These are phyloP conservation scores for Morus bassanus DNA, from an alignment of 2,797 vertebrate genomes.

Conservation along the genomic window DNA sequence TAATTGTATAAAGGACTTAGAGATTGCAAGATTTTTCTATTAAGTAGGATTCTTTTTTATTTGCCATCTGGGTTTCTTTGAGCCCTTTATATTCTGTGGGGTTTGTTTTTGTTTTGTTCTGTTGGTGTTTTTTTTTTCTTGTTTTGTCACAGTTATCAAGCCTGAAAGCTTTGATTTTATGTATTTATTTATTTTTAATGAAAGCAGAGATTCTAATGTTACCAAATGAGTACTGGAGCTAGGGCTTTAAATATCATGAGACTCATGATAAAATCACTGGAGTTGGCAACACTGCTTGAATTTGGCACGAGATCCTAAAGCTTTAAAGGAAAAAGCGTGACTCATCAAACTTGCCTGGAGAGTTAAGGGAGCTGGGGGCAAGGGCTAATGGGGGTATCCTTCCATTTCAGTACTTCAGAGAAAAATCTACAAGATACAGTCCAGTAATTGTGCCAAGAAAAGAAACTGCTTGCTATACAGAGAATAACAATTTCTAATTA, in stretches of 20 bases:
- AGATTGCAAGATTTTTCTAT: background rate
- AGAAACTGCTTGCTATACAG: conserved; percentile 2
- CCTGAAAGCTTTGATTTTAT: conserved; percentile 47
- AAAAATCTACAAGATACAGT: conserved; percentile 38
- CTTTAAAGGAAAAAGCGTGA: conserved; percentile 55
- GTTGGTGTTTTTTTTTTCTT: background rate
- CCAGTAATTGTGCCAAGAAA: conserved; percentile 40
- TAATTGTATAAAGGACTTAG: background rate
- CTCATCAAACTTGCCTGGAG: conserved; percentile 56
- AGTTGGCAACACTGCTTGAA: conserved; percentile 40
- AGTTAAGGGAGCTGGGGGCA: conserved; percentile 52
- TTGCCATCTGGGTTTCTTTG: background rate
- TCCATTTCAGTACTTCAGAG: conserved; percentile 58
- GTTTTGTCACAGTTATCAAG: conserved; percentile 10
- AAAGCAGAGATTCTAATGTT: conserved; percentile 34
- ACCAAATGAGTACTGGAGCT: conserved; percentile 27
- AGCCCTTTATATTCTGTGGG: background rate
- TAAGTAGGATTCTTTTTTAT: background rate
- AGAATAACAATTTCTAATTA: conserved; percentile 32
- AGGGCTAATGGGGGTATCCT: conserved; percentile 44
- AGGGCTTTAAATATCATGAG: conserved; percentile 46
- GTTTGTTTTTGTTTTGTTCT: background rate
- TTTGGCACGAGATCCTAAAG: conserved; percentile 48
- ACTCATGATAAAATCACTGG: conserved; percentile 51
- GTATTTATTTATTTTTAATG: conserved; percentile 53